Evolutionary conservation across 2,888 invertebrate genomes (phyloP).

Genomic region (Drosophila setosimentum): DNA sequence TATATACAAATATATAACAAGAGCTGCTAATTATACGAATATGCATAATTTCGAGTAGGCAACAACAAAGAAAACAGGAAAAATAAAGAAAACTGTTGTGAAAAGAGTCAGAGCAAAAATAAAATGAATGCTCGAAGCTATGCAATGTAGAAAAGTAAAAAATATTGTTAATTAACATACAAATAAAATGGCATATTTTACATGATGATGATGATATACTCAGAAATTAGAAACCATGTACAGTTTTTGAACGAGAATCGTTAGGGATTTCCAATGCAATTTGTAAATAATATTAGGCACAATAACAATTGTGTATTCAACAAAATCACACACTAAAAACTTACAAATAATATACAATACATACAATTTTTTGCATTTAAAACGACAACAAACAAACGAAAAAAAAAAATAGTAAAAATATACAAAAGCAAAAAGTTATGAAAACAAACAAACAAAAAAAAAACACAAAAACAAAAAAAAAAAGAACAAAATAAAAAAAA

Average conservation of each 20-base stretch:
- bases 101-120: constrained; percentile 4
- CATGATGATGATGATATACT: constrained; percentile 15
- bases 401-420: constrained; percentile 71
- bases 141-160: constrained; percentile 28
- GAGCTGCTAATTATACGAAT: constrained; percentile 50
- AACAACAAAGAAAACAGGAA: constrained; percentile 4
- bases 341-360: constrained; percentile 54
- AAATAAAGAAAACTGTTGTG: constrained; percentile 14
- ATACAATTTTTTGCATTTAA: constrained; percentile 76
- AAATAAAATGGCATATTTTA: constrained; percentile 30
- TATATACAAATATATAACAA: constrained; percentile 35
- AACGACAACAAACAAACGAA: constrained; percentile 44
- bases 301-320: constrained; percentile 21
- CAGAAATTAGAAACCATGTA: constrained; percentile 42
- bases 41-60: constrained; percentile 31
- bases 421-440: constrained; percentile 51
- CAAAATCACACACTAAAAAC: constrained; percentile 37
- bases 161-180: constrained; percentile 44
- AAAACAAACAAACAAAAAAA: constrained; percentile 40
- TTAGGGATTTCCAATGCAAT: constrained; percentile 57
- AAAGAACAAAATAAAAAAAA: constrained; percentile 49
- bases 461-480: constrained; percentile 44
- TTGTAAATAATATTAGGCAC: constrained; percentile 51
- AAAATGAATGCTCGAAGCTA: constrained; percentile 17
- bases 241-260: constrained; percentile 34